These are phyloP conservation scores for Craseonycteris thonglongyai DNA, from an alignment of 2,113 vertebrate genomes.

Conservation along the genomic window DNA sequence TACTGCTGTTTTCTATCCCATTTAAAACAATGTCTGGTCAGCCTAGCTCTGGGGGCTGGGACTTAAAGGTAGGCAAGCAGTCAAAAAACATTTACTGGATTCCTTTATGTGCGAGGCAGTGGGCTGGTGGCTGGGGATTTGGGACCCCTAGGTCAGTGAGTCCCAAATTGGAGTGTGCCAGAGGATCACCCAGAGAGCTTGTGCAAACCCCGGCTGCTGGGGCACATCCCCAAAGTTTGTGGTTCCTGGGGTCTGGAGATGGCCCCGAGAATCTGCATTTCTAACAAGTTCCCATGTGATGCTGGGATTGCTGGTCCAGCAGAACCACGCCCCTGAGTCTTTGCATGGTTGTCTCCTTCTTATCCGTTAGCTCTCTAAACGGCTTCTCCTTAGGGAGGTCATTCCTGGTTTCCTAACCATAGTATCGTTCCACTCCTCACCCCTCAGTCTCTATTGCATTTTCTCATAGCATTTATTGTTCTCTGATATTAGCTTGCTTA, in stretches of 20 bases:
- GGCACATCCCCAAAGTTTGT: background rate
- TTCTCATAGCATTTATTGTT: background rate
- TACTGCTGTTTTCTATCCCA: no score
- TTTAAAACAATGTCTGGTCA: no score
- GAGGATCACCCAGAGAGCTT: background rate
- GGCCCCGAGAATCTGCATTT: background rate
- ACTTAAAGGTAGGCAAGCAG: background rate
- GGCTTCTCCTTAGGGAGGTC: background rate
- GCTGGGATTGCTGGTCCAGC: background rate
- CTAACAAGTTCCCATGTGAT: background rate
- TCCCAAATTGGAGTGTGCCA: background rate
- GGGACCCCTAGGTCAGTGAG: background rate
- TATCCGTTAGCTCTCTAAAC: background rate
- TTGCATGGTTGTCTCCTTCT: background rate
- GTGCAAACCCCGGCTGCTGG: background rate
- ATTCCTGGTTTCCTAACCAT: background rate
- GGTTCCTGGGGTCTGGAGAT: background rate
- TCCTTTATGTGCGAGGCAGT: background rate
- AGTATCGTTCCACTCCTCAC: background rate
- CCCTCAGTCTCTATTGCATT: background rate
- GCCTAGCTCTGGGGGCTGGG: background rate
- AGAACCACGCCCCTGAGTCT: background rate
- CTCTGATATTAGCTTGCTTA: background rate
- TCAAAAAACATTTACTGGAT: background rate
- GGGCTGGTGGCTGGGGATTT: background rate